Evolutionary conservation across 2,113 vertebrate species (phyloP).

Genomic region (Chaenocephalus aceratus): DNA sequence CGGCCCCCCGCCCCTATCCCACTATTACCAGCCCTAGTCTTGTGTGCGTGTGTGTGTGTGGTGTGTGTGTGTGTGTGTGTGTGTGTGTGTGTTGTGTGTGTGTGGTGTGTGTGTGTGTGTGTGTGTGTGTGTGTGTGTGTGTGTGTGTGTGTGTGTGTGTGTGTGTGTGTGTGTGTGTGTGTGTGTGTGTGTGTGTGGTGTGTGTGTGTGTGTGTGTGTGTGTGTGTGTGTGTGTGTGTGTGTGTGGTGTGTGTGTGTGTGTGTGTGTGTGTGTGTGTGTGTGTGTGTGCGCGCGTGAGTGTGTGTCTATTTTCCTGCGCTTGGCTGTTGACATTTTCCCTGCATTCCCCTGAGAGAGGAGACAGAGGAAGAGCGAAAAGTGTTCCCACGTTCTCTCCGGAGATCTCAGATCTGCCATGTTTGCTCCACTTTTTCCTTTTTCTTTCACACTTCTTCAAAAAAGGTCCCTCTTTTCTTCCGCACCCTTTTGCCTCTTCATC

Average conservation of each 20-base stretch:
- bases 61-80: too few relatives aligned
- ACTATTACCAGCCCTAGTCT: conserved; percentile 52
- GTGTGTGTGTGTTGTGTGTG: too few relatives aligned
- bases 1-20: conserved; percentile 15
- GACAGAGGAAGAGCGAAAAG: conserved; percentile 63
- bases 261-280: too few relatives aligned
- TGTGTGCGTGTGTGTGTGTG: not conserved
- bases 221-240: too few relatives aligned
- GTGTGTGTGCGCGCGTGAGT: conserved; percentile 10
- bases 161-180: too few relatives aligned
- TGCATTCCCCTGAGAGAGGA: conserved; percentile 58
- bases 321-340: conserved; percentile 75
- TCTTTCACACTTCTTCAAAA: conserved; percentile 46
- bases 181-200: too few relatives aligned
- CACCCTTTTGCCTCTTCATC: conserved; percentile 27
- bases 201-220: too few relatives aligned
- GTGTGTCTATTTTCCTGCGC: conserved; percentile 15
- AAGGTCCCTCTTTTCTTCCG: not conserved
- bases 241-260: too few relatives aligned
- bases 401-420: conserved; percentile 67
- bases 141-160: too few relatives aligned
- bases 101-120: too few relatives aligned
- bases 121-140: too few relatives aligned
- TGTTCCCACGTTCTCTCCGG: conserved; percentile 73
- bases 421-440: conserved; percentile 58